Conservation (phyloP, 2,888 invertebrate genomes). For the Acanthopleura granulata region DNA sequence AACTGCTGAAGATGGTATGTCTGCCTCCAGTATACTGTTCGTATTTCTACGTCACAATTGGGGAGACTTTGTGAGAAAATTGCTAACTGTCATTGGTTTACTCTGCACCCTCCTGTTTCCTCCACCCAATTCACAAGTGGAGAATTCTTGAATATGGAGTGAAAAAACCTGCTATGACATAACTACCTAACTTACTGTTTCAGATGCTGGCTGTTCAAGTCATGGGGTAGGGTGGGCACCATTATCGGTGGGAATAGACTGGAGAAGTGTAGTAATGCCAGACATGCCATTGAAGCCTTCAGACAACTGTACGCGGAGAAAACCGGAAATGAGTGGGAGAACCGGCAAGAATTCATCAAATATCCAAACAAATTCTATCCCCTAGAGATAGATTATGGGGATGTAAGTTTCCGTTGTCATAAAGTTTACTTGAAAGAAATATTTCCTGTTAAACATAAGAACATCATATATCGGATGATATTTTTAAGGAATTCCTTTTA, state of each 20-base stretch:
- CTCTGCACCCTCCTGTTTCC: no score
- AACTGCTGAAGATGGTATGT: no score
- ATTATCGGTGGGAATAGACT: slow-evolving; percentile 79
- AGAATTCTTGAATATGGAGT: not conserved
- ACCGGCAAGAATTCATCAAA: slow-evolving; percentile 78
- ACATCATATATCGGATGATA: no score
- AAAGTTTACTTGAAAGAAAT: no score
- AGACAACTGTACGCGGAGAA: slow-evolving; percentile 80
- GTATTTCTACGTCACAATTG: no score
- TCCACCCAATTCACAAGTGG: not conserved
- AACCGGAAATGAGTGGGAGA: slow-evolving; percentile 85
- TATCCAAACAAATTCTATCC: slow-evolving; percentile 84
- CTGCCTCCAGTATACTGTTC: no score
- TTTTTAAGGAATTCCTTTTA: no score
- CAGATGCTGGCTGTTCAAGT: slow-evolving; percentile 84
- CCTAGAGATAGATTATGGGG: slow-evolving; percentile 90
- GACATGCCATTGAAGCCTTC: slow-evolving; percentile 74
- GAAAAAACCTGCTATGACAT: not conserved
- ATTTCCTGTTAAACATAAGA: no score
- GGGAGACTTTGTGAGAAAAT: no score
- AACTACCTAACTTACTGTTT: not conserved
- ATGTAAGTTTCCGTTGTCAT: slow-evolving; percentile 63
- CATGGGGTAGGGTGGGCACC: slow-evolving; percentile 98
- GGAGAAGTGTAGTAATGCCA: slow-evolving; percentile 54
- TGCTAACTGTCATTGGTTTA: no score